Evolutionary conservation across 1,140 invertebrate genomes (phyloP).

Genomic region (Ctenoplectra terminalis): DNA sequence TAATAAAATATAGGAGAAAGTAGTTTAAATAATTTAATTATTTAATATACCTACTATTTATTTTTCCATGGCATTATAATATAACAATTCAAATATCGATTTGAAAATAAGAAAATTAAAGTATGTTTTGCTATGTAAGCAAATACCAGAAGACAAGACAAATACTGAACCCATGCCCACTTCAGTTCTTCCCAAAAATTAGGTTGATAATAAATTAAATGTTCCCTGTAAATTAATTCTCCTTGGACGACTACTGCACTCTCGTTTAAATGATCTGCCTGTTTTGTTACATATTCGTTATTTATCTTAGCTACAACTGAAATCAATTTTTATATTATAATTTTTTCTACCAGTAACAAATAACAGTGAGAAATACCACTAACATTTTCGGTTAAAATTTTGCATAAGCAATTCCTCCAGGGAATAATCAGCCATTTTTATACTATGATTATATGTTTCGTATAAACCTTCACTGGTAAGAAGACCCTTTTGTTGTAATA

Average conservation of each 20-base stretch:
- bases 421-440: slow-evolving; percentile 66
- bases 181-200: slow-evolving; percentile 86
- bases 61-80: slow-evolving; percentile 75
- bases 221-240: slow-evolving; percentile 80
- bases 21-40: background rate
- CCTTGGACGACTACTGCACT: slow-evolving; percentile 75
- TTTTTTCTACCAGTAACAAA: background rate
- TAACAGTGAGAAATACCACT: slow-evolving; percentile 54
- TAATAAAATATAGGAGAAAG: no score
- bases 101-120: slow-evolving; percentile 70
- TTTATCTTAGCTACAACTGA: slow-evolving; percentile 84
- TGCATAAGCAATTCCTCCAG: slow-evolving; percentile 78
- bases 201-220: slow-evolving; percentile 83
- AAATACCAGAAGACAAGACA: slow-evolving; percentile 79
- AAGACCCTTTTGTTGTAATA: slow-evolving; percentile 83
- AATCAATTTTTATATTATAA: slow-evolving; percentile 59
- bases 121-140: slow-evolving; percentile 72
- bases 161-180: slow-evolving; percentile 86
- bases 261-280: slow-evolving; percentile 76
- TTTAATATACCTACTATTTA: slow-evolving; percentile 35
- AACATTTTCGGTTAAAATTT: slow-evolving; percentile 83
- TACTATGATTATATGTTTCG: slow-evolving; percentile 69
- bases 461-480: slow-evolving; percentile 76
- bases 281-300: slow-evolving; percentile 81
- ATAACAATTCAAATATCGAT: slow-evolving; percentile 73